Evolutionary conservation across 2,797 vertebrate genomes (phyloP).

Genomic region (Falco novaeseelandiae): DNA sequence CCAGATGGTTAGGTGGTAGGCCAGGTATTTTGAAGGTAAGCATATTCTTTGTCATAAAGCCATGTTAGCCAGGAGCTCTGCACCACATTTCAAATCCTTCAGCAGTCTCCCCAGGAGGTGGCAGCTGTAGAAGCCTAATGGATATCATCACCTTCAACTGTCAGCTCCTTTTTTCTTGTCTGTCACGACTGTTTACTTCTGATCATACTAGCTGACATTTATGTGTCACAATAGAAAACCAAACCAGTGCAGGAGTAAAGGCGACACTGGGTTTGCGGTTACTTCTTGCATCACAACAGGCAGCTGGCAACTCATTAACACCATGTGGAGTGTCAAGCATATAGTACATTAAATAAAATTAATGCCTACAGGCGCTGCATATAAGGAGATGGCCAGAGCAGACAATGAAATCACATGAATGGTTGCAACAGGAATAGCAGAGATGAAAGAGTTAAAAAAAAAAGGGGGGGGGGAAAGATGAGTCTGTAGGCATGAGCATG

Average conservation of each 20-base stretch:
- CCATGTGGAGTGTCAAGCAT: slow-evolving; percentile 65
- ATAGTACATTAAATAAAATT: slow-evolving; percentile 71
- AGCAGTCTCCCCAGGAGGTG: slow-evolving; percentile 71
- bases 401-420: slow-evolving; percentile 46
- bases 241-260: slow-evolving; percentile 59
- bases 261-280: slow-evolving; percentile 62
- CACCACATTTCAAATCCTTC: slow-evolving; percentile 66
- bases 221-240: slow-evolving; percentile 69
- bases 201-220: slow-evolving; percentile 73
- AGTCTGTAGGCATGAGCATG: background rate
- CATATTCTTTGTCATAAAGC: slow-evolving; percentile 69
- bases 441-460: background rate
- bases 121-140: slow-evolving; percentile 73
- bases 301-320: slow-evolving; percentile 76
- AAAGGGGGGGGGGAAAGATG: background rate
- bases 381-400: slow-evolving; percentile 50
- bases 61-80: slow-evolving; percentile 59
- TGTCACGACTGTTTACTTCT: slow-evolving; percentile 75
- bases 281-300: slow-evolving; percentile 71
- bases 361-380: slow-evolving; percentile 59
- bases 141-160: slow-evolving; percentile 76
- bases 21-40: slow-evolving; percentile 69
- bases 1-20: slow-evolving; percentile 65
- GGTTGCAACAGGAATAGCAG: slow-evolving; percentile 14
- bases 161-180: slow-evolving; percentile 72